A percentile compares a stretch with the other conserved stretches of the same genome.
These are phyloP conservation scores for Gephyroberyx darwinii DNA, from an alignment of 2,797 vertebrate species.

Conservation along the genomic window DNA sequence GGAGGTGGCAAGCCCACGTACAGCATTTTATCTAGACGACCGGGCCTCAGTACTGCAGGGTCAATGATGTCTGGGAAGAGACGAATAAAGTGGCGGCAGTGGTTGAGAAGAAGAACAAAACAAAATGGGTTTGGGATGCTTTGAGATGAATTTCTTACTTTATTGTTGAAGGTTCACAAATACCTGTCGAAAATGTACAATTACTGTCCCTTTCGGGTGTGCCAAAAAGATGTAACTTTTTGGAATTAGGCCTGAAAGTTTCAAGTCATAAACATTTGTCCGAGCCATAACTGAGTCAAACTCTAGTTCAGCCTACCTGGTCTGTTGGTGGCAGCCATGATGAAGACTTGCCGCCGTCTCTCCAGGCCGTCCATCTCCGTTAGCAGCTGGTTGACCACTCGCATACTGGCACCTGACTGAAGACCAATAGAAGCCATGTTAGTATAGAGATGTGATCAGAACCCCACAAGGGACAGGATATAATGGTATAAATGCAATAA, in stretches of 20 bases:
- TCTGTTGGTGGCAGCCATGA: slow-evolving; percentile 97
- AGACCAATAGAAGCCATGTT: slow-evolving; percentile 23
- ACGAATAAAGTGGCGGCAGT: not conserved
- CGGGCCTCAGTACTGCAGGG: slow-evolving; percentile 92
- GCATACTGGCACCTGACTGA: slow-evolving; percentile 90
- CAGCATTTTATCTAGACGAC: slow-evolving; percentile 93
- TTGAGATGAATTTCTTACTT: too few species aligned
- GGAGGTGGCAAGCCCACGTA: slow-evolving; percentile 93
- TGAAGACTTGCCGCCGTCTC: slow-evolving; percentile 91
- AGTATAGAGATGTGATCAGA: not conserved
- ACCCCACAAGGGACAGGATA: not conserved
- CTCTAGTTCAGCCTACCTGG: slow-evolving; percentile 82
- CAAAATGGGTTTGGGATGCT: too few species aligned
- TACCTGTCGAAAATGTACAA: too few species aligned
- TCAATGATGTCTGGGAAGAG: slow-evolving; percentile 90
- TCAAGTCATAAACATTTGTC: too few species aligned
- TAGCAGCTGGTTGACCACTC: slow-evolving; percentile 96
- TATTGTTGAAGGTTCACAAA: too few species aligned
- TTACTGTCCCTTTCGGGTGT: too few species aligned
- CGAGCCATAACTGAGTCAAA: not conserved
- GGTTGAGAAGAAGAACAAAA: not conserved
- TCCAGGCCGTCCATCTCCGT: slow-evolving; percentile 98
- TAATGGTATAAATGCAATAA: not conserved
- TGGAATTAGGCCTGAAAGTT: too few species aligned
- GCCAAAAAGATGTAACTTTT: not conserved